Evolutionary conservation across 2,888 invertebrate genomes (phyloP), one percentile per base, ranked within the genome.

Genomic region (Troides aeacus): DNA sequence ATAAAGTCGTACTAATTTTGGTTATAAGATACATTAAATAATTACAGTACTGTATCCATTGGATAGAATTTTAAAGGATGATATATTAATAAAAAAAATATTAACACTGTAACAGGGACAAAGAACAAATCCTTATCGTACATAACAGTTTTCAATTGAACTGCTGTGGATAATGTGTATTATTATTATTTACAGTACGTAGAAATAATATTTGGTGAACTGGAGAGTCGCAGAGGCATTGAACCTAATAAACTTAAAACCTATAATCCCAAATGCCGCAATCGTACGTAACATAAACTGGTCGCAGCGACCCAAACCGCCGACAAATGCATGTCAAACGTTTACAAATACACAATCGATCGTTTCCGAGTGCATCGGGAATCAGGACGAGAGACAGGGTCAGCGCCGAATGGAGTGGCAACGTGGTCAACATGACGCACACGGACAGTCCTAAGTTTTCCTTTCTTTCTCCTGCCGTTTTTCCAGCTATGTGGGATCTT

Each of bases 301-400:
- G 62, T 62, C n/a, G 30, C 57, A 21, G 15, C 50, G 50, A 21
- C 21, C 59, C 18, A 21, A 63, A 62, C 59, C 24, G 50, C 36
- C 58, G 68, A 65, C 63, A 61, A 59, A 61, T 36, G 46, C 64
- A 56, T 61, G 61, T 62, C 67, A 69, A 57, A 71, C 58, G 50
- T 63, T 68, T 36, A 65, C 67, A 71, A 66, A 68, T 59, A 63
- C 56, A 72, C 74, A 72, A 71, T 73, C 68, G 66, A 72, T 66
- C 70, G 68, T 65, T 72, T 71, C 71, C 69, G 58, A 72, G 71
- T 70, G 70, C 58, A 60, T 70, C 66, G 66, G 59, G 70, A 53
- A 63, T 62, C 63, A 46, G 66, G 63, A 69, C 69, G 66, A 62
- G 63, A 67, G 66, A 69, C 68, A 69, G 65, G 69, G 68, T 65